These are phyloP conservation scores for Phanerotoma sp. DNA, from an alignment of 2,888 invertebrate genomes.

Conservation along the genomic window DNA sequence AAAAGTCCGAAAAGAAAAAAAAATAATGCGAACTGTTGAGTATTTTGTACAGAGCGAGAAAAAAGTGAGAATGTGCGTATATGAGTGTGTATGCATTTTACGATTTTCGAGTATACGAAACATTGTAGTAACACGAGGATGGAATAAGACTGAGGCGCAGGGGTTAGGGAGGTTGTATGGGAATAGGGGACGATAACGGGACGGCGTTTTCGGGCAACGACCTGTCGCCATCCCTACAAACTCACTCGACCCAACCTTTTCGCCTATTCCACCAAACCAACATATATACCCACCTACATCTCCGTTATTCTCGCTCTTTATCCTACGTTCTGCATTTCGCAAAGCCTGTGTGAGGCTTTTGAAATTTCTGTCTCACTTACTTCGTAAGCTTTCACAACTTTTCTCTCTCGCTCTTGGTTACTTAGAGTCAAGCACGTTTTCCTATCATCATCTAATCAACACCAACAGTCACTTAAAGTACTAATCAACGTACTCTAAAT, in stretches of 20 bases:
- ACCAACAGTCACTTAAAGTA: constrained; percentile 28
- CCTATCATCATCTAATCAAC: background rate
- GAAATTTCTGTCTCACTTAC: constrained; percentile 12
- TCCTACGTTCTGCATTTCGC: constrained; percentile 30
- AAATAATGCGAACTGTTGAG: too few relatives aligned
- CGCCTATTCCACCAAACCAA: constrained; percentile 29
- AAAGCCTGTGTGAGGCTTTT: constrained; percentile 19
- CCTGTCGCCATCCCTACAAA: constrained; percentile 53
- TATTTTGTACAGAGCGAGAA: constrained; percentile 6
- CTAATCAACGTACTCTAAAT: constrained; percentile 34
- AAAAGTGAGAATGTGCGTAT: constrained; percentile 23
- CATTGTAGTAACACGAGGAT: constrained; percentile 17
- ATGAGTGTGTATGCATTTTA: constrained; percentile 8
- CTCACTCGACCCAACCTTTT: constrained; percentile 29
- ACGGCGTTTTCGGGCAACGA: constrained; percentile 57
- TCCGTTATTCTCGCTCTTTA: constrained; percentile 14
- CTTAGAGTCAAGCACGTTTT: background rate
- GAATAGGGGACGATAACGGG: constrained; percentile 53
- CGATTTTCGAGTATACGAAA: background rate
- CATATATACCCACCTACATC: constrained; percentile 10
- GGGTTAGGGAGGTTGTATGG: constrained; percentile 31
- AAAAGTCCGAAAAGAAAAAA: too few relatives aligned
- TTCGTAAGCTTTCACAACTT: background rate
- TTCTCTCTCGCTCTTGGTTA: background rate
- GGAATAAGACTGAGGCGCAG: constrained; percentile 17